Evolutionary conservation across 2,113 vertebrate species (phyloP).

Genomic region (Actenoides lindsayi): DNA sequence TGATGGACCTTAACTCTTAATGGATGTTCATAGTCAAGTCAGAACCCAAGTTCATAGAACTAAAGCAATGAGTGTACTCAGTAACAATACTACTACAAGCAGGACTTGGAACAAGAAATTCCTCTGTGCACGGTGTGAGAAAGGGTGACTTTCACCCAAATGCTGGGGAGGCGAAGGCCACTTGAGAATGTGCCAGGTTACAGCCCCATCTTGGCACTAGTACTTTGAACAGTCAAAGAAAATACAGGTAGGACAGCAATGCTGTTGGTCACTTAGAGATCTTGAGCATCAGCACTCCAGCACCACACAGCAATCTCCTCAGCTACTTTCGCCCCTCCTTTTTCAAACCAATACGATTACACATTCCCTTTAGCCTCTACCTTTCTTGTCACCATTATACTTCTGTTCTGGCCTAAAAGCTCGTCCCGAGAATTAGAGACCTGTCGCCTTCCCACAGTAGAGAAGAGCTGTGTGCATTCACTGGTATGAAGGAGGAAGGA

Average conservation of each 20-base stretch:
- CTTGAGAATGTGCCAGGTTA: fast-evolving
- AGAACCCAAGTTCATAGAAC: neutral
- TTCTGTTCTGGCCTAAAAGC: neutral
- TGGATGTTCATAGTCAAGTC: too few relatives aligned
- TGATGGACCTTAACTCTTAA: neutral
- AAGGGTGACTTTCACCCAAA: neutral
- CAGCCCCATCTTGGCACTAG: neutral
- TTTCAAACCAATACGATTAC: neutral
- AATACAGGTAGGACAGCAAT: fast-evolving
- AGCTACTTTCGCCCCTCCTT: neutral
- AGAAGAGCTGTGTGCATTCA: too few relatives aligned
- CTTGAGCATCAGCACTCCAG: neutral
- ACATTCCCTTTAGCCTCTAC: neutral
- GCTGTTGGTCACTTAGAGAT: neutral
- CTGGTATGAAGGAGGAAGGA: neutral
- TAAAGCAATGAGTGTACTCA: neutral
- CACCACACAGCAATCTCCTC: neutral
- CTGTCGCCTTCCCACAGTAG: too few relatives aligned
- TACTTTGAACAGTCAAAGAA: fast-evolving
- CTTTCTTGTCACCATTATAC: neutral
- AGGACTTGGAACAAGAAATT: neutral
- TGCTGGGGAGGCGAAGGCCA: fast-evolving
- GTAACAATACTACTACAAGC: fast-evolving
- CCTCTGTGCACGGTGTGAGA: neutral
- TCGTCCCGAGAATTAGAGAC: neutral